These are phyloP conservation scores for Cassiopea xamachana DNA, from an alignment of 30 jellyfish, hydroid and myxozoan genomes.

Conservation along the genomic window DNA sequence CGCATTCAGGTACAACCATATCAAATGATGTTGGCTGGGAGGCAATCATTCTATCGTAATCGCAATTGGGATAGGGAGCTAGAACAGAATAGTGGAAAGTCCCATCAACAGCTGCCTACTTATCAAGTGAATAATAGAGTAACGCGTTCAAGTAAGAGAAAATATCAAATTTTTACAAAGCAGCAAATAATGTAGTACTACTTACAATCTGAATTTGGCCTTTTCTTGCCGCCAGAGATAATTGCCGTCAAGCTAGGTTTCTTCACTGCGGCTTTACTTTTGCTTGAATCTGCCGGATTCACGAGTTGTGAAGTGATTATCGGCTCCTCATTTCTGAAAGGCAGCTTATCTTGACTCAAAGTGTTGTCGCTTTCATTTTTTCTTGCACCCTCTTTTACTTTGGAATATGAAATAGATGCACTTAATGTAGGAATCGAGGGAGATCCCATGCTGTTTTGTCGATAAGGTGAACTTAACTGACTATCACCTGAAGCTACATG, in stretches of 20 bases:
- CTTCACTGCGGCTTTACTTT: constrained; percentile 9
- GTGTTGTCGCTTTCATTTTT: background rate
- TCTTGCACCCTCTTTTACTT: background rate
- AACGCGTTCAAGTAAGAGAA: no score
- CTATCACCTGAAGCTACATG: background rate
- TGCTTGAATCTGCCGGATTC: constrained; percentile 60
- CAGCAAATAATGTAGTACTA: background rate
- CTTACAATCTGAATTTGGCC: constrained; percentile 55
- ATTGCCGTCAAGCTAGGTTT: constrained; percentile 42
- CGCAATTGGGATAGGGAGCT: constrained; percentile 79
- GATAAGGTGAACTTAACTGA: background rate
- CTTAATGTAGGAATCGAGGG: constrained; percentile 9
- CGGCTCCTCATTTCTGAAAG: constrained; percentile 68
- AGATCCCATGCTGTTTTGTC: background rate
- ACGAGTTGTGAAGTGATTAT: constrained; percentile 40
- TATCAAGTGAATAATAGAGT: no score
- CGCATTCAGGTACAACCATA: constrained; percentile 94
- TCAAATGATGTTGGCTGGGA: constrained; percentile 88
- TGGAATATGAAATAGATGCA: constrained; percentile 20
- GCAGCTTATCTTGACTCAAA: constrained; percentile 40
- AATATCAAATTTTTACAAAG: no score
- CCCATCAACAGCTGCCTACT: no score
- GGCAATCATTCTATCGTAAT: constrained; percentile 83
- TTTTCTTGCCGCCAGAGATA: constrained; percentile 63
- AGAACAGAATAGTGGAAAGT: background rate